Evolutionary conservation across 2,888 invertebrate genomes (phyloP).

Genomic region (Lasioglossum figueresi): DNA sequence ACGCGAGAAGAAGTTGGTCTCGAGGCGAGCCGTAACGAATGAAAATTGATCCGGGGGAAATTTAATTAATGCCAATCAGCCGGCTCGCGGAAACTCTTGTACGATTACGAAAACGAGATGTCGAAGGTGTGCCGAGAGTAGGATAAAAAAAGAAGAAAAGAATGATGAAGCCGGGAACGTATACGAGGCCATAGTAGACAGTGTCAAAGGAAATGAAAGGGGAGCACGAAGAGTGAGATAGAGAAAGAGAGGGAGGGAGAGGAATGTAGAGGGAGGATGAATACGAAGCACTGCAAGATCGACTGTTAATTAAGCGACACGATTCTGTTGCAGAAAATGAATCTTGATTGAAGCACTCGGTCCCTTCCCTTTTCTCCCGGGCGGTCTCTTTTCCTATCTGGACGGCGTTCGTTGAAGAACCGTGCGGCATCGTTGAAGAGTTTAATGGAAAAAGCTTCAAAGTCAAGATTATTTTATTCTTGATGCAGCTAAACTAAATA

Average conservation of each 20-base stretch:
- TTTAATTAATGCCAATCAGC: slow-evolving; percentile 71
- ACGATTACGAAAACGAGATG: slow-evolving; percentile 40
- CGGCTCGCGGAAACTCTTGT: slow-evolving; percentile 41
- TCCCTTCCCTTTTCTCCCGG: slow-evolving; percentile 5
- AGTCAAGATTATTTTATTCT: slow-evolving; percentile 39
- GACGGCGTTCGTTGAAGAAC: slow-evolving; percentile 24
- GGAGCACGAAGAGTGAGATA: not conserved
- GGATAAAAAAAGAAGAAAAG: not conserved
- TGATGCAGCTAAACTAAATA: slow-evolving; percentile 25
- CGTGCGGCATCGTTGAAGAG: slow-evolving; percentile 4
- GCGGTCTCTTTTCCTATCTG: not conserved
- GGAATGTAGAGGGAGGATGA: not conserved
- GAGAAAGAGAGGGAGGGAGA: not conserved
- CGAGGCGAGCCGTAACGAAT: slow-evolving; percentile 47
- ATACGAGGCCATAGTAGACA: slow-evolving; percentile 3
- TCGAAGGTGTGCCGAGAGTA: not conserved
- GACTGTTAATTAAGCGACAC: slow-evolving; percentile 65
- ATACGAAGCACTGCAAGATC: slow-evolving; percentile 48
- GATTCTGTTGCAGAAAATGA: slow-evolving; percentile 56
- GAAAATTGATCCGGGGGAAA: slow-evolving; percentile 60
- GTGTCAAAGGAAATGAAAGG: slow-evolving; percentile 26
- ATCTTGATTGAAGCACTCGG: slow-evolving; percentile 54
- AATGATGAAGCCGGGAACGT: slow-evolving; percentile 15
- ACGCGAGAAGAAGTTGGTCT: slow-evolving; percentile 22
- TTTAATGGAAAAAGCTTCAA: slow-evolving; percentile 39